These are phyloP conservation scores for Leucosticte australis DNA, from an alignment of 2,113 vertebrate species.

Conservation along the genomic window DNA sequence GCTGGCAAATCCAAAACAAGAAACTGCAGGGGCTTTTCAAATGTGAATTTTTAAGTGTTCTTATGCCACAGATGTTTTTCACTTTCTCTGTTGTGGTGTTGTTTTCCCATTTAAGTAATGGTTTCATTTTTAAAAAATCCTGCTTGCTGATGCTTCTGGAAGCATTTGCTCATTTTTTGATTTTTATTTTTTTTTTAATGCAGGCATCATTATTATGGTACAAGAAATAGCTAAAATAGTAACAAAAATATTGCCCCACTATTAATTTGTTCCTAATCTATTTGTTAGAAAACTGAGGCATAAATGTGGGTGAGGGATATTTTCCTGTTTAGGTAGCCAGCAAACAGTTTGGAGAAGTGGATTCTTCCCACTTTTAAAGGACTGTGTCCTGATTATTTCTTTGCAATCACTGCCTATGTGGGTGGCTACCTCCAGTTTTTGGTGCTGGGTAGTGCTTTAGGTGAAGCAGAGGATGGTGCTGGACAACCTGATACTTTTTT, in stretches of 20 bases:
- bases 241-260: neutral
- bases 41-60: neutral
- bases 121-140: neutral
- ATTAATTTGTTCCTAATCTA: neutral
- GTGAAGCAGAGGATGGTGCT: neutral
- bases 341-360: neutral
- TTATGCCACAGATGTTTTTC: neutral
- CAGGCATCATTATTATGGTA: neutral
- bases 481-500: neutral
- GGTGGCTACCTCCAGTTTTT: neutral
- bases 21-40: neutral
- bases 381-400: neutral
- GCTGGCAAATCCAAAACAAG: neutral
- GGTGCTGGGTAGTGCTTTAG: neutral
- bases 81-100: neutral
- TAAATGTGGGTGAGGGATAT: neutral
- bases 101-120: neutral
- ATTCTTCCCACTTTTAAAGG: neutral
- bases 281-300: neutral
- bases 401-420: neutral
- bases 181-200: neutral
- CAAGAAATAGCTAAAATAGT: neutral
- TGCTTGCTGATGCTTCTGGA: neutral
- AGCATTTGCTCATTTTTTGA: neutral
- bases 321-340: neutral